These are phyloP conservation scores for Alaudala cheleensis DNA, from an alignment of 2,113 vertebrate species.

Conservation along the genomic window DNA sequence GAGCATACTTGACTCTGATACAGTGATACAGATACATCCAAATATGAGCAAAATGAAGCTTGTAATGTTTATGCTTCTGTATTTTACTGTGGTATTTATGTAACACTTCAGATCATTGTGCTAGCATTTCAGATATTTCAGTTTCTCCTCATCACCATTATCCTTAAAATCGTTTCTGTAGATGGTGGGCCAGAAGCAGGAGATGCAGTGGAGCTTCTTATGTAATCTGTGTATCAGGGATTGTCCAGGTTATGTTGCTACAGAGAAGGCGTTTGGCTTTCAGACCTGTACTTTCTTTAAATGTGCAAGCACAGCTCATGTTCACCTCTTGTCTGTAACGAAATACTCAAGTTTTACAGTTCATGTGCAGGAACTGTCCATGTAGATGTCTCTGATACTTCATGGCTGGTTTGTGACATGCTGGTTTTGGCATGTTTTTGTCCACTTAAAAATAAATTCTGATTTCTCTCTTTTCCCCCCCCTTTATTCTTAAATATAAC, in stretches of 20 bases:
- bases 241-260: background rate
- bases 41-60: slow-evolving; percentile 8
- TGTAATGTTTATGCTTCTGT: background rate
- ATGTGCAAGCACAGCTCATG: accelerated
- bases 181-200: background rate
- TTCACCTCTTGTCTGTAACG: background rate
- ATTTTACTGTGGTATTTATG: background rate
- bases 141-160: slow-evolving; percentile 20
- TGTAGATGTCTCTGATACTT: background rate
- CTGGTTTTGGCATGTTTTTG: background rate
- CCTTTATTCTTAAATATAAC: background rate
- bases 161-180: background rate
- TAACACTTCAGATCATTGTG: background rate
- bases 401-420: background rate
- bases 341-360: background rate
- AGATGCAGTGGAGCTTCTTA: background rate
- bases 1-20: slow-evolving; percentile 10
- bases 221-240: background rate
- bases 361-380: accelerated
- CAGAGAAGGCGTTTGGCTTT: background rate
- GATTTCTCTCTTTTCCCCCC: background rate
- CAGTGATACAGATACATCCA: background rate
- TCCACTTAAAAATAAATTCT: background rate
- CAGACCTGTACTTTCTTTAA: background rate
- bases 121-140: slow-evolving; percentile 31